Conservation (phyloP, 2,888 invertebrate genomes). For the Siphlonurus alternatus region DNA sequence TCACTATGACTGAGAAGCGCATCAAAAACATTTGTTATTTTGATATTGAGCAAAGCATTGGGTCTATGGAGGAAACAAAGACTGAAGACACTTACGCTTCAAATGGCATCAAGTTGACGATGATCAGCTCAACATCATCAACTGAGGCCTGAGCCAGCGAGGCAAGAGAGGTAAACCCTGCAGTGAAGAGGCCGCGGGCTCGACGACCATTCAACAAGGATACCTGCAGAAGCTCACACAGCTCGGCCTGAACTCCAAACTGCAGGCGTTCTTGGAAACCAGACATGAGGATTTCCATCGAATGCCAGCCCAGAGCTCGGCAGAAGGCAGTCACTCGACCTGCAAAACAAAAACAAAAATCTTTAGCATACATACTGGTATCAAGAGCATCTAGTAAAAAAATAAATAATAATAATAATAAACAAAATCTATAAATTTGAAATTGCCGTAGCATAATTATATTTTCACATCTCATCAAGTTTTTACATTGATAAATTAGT, state of each 20-base stretch:
- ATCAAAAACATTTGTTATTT: no score
- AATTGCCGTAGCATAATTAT: no score
- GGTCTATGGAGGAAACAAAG: no score
- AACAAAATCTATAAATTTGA: no score
- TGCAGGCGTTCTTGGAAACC: conserved; percentile 89
- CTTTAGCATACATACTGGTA: background rate
- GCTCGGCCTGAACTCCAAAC: conserved; percentile 84
- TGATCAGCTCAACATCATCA: background rate
- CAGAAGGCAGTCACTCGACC: conserved; percentile 97
- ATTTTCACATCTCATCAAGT: no score
- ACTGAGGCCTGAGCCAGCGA: background rate
- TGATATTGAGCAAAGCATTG: no score
- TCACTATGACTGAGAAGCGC: no score
- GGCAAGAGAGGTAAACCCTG: background rate
- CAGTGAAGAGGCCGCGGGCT: conserved; percentile 53
- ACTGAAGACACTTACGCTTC: background rate
- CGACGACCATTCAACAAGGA: conserved; percentile 65
- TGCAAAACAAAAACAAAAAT: conserved; percentile 21
- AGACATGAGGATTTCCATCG: conserved; percentile 70
- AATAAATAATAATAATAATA: no score
- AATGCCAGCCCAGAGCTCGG: conserved; percentile 79
- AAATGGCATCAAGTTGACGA: background rate
- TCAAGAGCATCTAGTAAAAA: no score
- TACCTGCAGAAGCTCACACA: conserved; percentile 78
- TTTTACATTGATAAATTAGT: no score